Base-by-base conservation (phyloP, 2,888 invertebrate genomes). In the Drosophila nigricruria region DNA sequence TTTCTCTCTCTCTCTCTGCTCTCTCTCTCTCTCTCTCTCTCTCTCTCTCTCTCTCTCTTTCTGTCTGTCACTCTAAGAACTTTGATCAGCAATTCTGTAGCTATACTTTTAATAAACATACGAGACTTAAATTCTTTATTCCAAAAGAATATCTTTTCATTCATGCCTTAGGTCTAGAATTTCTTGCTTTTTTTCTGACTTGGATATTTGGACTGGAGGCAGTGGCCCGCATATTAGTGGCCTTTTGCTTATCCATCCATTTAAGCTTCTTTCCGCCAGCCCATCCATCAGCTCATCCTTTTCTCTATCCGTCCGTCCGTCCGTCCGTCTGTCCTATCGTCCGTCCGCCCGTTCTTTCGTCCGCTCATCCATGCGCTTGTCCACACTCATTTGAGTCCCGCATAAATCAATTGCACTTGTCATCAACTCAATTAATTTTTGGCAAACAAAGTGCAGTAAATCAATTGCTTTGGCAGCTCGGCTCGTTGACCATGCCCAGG, bases 361-460 rank as follows among this genome's bases (percentile, higher is more conserved):
- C 50, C 67, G 57, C 64, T 67, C 70, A 69, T 58, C 70, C 68
- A 66, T 76, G 72, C 66, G 76, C 79, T 79, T 83, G 89, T 84
- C 84, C 89, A 79, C 87, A 90, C 90, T 91, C 91, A 91, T 91
- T 91, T 90, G 90, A 86, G 90, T 89, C 91, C 91, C 91, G 91
- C 92, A 92, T 92, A 92, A 92, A 92, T 92, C 92, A 92, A 92
- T 92, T 92, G 92, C 92, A 92, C 92, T 92, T 92, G 92, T 92
- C 92, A 92, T 92, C 92, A 92, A 92, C 92, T 92, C 92, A 92
- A 92, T 92, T 92, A 92, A 92, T 92, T 92, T 92, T 92, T 92
- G 92, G 92, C 92, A 92, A 92, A 92, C 91, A 92, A 92, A 91
- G 89, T 90, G 91, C 91, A 87, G 86, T 87, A 87, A 87, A 92